These are phyloP conservation scores for Crepidodera aurea DNA, from an alignment of 2,888 invertebrate genomes.

Conservation along the genomic window DNA sequence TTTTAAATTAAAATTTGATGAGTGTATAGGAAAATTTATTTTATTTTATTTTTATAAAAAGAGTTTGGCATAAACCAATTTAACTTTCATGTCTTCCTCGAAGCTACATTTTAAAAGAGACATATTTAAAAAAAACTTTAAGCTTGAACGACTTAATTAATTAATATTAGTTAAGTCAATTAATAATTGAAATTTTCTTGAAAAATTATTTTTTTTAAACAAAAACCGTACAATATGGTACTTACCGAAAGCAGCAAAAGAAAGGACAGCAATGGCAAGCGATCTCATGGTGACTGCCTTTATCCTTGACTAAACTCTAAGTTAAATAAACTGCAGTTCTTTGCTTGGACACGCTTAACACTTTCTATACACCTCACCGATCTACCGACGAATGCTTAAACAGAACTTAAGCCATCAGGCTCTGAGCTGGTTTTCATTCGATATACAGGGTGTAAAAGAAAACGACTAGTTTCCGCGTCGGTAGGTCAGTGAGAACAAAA, in stretches of 20 bases:
- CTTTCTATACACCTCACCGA: slow-evolving; percentile 52
- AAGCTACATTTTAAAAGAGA: no score
- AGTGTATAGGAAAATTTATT: no score
- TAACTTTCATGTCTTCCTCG: no score
- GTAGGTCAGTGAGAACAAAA: neutral
- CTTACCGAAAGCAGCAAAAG: slow-evolving; percentile 49
- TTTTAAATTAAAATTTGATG: no score
- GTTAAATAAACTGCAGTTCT: slow-evolving; percentile 39
- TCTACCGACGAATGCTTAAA: slow-evolving; percentile 33
- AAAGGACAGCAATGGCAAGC: slow-evolving; percentile 52
- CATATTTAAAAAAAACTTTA: no score
- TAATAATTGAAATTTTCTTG: no score
- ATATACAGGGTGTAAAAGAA: slow-evolving; percentile 4
- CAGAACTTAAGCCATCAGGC: slow-evolving; percentile 20
- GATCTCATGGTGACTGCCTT: slow-evolving; percentile 55
- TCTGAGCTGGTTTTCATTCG: slow-evolving; percentile 9
- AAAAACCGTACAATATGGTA: slow-evolving; percentile 37
- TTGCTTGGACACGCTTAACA: slow-evolving; percentile 41
- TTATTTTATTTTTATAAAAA: no score
- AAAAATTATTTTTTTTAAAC: no score
- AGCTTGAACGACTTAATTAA: no score
- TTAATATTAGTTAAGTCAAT: no score
- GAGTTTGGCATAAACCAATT: no score
- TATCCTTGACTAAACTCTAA: slow-evolving; percentile 57
- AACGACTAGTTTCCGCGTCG: neutral